phyloP scores from a whole-genome alignment of 2,797 vertebrate genomes.

The Halcyon smyrnensis region DNA sequence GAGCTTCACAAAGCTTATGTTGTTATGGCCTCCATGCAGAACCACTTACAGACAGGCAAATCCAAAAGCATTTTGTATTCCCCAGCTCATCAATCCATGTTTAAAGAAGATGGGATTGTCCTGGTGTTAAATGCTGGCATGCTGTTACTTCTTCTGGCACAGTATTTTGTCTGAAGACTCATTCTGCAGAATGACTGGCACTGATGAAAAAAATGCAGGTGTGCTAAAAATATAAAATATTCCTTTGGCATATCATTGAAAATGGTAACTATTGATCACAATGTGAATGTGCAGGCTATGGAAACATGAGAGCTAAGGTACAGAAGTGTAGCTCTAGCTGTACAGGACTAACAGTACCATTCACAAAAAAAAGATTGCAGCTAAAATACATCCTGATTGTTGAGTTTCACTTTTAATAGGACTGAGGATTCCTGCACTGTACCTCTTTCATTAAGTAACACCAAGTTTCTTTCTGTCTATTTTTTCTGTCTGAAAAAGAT shows the following conservation, averaged over 20 bases:
- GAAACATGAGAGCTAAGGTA: not conserved
- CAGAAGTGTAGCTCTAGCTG: not conserved
- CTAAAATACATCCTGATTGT: not conserved
- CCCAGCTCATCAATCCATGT: slow-evolving; percentile 7
- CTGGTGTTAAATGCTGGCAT: slow-evolving; percentile 38
- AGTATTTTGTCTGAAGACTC: slow-evolving; percentile 7
- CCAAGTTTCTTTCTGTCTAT: not conserved
- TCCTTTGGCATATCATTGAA: not conserved
- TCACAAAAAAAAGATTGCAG: not conserved
- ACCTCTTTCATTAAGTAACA: not conserved
- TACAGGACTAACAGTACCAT: not conserved
- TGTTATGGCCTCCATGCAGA: not conserved
- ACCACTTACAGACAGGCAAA: slow-evolving; percentile 26
- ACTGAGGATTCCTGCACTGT: not conserved
- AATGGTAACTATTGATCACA: not conserved
- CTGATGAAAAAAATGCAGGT: slow-evolving; percentile 25
- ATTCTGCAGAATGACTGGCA: slow-evolving; percentile 28
- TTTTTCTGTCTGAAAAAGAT: not conserved
- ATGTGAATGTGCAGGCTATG: not conserved
- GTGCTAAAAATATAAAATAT: not conserved
- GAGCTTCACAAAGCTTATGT: slow-evolving; percentile 16
- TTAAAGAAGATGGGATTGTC: slow-evolving; percentile 45
- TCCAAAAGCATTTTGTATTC: slow-evolving; percentile 25
- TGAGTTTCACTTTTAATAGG: not conserved
- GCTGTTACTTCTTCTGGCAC: slow-evolving; percentile 35